A percentile compares a stretch with the other conserved stretches of the same genome.
Conservation (phyloP, 1,140 invertebrate species). For the Drosophila orosa region DNA sequence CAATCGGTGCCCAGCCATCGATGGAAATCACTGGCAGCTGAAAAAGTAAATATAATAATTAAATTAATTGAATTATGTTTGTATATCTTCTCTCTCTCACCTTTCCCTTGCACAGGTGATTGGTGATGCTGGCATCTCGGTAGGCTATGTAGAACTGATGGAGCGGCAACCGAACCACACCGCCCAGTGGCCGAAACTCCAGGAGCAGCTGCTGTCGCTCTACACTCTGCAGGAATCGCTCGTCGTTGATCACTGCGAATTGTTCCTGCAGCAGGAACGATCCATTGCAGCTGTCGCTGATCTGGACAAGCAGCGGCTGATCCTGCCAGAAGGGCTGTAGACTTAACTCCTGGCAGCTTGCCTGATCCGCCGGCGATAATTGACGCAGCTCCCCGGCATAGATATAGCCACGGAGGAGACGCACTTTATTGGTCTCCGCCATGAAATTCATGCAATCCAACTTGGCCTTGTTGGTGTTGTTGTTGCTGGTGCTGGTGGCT, state of each 20-base stretch:
- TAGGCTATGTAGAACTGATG: conserved; percentile 87
- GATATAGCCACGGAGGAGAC: conserved; percentile 72
- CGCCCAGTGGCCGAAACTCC: conserved; percentile 86
- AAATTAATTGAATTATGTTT: background rate
- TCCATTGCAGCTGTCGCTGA: conserved; percentile 7
- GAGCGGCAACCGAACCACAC: conserved; percentile 86
- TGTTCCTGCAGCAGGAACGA: conserved; percentile 82
- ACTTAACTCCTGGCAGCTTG: conserved; percentile 48
- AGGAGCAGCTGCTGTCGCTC: conserved; percentile 86
- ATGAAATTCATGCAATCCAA: conserved; percentile 67
- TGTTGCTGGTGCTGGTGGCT: conserved; percentile 42
- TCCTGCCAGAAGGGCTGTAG: conserved; percentile 78
- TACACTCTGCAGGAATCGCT: conserved; percentile 85
- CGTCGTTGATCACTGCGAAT: conserved; percentile 86
- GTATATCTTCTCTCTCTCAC: no score
- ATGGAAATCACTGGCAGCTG: conserved; percentile 87
- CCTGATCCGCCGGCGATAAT: conserved; percentile 24
- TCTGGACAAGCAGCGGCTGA: conserved; percentile 32
- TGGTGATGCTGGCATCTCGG: conserved; percentile 85
- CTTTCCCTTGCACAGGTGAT: conserved; percentile 85
- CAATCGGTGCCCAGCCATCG: conserved; percentile 86
- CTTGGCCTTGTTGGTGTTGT: conserved; percentile 54
- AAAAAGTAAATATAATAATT: background rate
- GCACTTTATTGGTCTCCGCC: conserved; percentile 75
- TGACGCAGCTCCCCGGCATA: conserved; percentile 66